Conservation (phyloP, 2,888 invertebrate genomes). For the Drosophila monieri region DNA sequence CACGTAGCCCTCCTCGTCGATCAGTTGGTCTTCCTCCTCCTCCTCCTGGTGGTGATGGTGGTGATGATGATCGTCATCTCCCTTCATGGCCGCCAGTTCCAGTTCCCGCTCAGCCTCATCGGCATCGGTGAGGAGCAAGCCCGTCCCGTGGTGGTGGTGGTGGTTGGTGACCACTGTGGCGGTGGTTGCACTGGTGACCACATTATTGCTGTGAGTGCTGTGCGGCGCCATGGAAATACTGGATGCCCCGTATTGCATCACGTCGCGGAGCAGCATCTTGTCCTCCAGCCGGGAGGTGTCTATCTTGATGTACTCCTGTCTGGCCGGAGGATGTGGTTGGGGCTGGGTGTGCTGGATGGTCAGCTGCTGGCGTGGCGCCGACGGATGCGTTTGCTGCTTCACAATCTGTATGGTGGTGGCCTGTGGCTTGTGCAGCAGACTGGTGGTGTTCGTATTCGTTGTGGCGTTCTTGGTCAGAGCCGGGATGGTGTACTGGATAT, state of each 20-base stretch:
- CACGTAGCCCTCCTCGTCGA: constrained; percentile 57
- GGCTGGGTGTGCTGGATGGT: constrained; percentile 23
- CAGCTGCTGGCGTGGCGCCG: constrained; percentile 41
- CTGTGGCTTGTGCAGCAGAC: constrained; percentile 65
- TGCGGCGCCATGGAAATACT: constrained; percentile 59
- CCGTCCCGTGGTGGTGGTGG: constrained; percentile 54
- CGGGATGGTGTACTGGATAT: constrained; percentile 82
- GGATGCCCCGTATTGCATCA: constrained; percentile 78
- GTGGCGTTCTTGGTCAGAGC: constrained; percentile 64
- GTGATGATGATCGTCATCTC: constrained; percentile 34
- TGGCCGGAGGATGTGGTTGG: constrained; percentile 45
- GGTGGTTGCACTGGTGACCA: constrained; percentile 43
- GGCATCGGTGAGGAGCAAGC: constrained; percentile 57
- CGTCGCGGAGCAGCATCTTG: constrained; percentile 78
- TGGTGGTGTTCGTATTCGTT: constrained; percentile 59
- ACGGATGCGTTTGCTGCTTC: constrained; percentile 70
- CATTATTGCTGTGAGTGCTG: constrained; percentile 7
- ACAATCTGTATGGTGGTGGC: constrained; percentile 81
- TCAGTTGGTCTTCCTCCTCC: constrained; percentile 30
- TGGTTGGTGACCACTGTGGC: constrained; percentile 47
- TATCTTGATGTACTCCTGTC: constrained; percentile 78
- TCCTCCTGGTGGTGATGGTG: constrained; percentile 37
- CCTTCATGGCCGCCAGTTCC: constrained; percentile 61
- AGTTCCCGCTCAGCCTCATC: constrained; percentile 67
- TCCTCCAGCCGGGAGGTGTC: constrained; percentile 79